Base-by-base conservation (phyloP, 2,113 vertebrate species). In the Mugil cephalus region DNA sequence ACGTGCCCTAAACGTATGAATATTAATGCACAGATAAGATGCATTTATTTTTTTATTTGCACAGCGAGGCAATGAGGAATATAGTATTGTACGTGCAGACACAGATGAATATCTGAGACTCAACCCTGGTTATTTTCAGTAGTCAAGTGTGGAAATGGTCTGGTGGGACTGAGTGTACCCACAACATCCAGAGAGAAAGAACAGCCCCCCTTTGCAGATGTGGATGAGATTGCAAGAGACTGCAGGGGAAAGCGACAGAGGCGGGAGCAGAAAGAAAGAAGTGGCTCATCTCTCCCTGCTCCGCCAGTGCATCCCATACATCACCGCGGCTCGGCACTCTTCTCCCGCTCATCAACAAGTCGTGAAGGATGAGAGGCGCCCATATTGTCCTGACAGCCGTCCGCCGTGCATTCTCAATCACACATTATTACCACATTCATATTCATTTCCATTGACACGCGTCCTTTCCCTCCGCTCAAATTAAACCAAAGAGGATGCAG, bases 371-470 rank as follows among this genome's bases (percentile, higher is more conserved):
- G 97, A 96, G 96, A 96, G 95, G 95, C 95, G 95, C 94, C 96
- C 96, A 96, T 97, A 97, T 97, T 97, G 97, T 94, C 95, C 96
- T 96, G 97, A 98, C 98, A 98, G 96, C 95, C 88, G 54, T 81
- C 94, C 93, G 76, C 80, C 91, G 94, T 92, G 94, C 95, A 95
- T 95, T 96, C 95, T 97, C 97, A 97, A 98, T 97, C 96, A 96
- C 95, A 96, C 96, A 98, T 99, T 98, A 99, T 98, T 98, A 98
- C 97, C 94, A 94, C 97, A 98, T 99, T 96, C 97, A 96, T 99
- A 99, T 98, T 99, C 96, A 98, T 98, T 97, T 95, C 94, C 95
- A 92, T 92, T 98, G 97, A 98, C 97, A 97, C 88, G 85, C 95
- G 92, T 96, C 95, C 95, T 87, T 95, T 96, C 87, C 96, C 95